Base-by-base conservation (phyloP, 2,113 vertebrate genomes). In the Maccullochella peelii region DNA sequence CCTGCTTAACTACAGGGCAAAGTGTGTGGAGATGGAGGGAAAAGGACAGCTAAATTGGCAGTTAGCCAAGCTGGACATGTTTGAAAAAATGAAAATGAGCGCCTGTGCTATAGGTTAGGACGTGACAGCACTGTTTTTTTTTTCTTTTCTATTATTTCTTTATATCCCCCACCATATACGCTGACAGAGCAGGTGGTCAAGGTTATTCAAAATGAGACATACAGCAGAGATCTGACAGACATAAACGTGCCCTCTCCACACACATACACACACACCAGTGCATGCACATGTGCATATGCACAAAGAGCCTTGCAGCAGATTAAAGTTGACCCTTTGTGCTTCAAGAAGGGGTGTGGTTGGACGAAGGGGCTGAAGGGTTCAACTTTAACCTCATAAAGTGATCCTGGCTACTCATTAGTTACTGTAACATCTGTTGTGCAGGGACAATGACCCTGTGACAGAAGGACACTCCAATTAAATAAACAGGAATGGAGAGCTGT, bases 351-450 rank as follows among this genome's bases (percentile, higher is more conserved):
- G 88, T 82, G 90, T 80, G 85, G 68, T 82, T 85, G 77, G 72
- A 82, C 18, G 52, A 79, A 87, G 78, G 85, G 77, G 81, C 58
- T 47, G 83, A 91, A 89, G 84, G 91, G 81, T 87, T 93, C 90
- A 95, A 95, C 94, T 95, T 94, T 95, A 94, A 95, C 95, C 95
- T 93, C 95, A 95, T 96, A 95, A 95, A 95, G 71, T 73, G 69
- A 93, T 80, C 72, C 87, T 77, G 67, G 92, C 95, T 95, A 93
- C 91, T 96, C 92, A 96, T 95, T 95, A 95, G 93, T 92, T 92
- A 91, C 86, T 90, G 95, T 93, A 95, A 95, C 95, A 96, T 95
- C 95, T 96, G 95, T 91, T 94, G 81, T 69, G 87, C 75, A 63
- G 86, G 80, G 88, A 87, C 70, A 80, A 90, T 93, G 93, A 95